Evolutionary conservation across 2,113 vertebrate genomes (phyloP).

Genomic region (Aspidoscelis tigris): DNA sequence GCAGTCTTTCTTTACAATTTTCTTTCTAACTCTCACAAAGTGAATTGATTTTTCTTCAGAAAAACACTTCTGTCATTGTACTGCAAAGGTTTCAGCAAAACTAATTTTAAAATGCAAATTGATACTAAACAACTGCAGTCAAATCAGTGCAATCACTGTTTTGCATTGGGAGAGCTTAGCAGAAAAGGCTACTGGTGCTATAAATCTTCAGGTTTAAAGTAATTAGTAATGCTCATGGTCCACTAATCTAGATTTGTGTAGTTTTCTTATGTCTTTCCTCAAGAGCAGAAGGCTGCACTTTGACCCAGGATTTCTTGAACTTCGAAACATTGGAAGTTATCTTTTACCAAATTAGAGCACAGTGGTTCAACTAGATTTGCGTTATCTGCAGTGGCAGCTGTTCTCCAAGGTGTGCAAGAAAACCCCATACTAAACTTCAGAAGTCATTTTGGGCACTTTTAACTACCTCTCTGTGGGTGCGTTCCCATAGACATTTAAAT

Average conservation of each 20-base stretch:
- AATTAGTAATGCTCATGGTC: conserved; percentile 21
- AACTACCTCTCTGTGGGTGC: too few relatives aligned
- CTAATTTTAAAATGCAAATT: conserved; percentile 83
- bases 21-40: conserved; percentile 58
- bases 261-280: neutral
- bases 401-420: too few relatives aligned
- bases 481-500: too few relatives aligned
- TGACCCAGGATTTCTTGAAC: neutral
- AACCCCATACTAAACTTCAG: too few relatives aligned
- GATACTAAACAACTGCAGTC: conserved; percentile 75
- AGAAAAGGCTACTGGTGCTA: conserved; percentile 57
- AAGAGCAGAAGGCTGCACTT: neutral
- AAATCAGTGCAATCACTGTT: conserved; percentile 50
- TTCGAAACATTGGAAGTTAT: neutral
- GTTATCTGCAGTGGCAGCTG: too few relatives aligned
- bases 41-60: conserved; percentile 67
- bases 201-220: conserved; percentile 58
- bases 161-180: conserved; percentile 49
- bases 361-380: too few relatives aligned
- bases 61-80: conserved; percentile 76
- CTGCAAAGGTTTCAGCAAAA: conserved; percentile 75
- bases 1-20: conserved; percentile 37
- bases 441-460: too few relatives aligned
- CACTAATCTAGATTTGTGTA: neutral
- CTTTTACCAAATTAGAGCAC: too few relatives aligned